phyloP scores from a whole-genome alignment of 2,113 vertebrate species.

The Petrocephalus microphthalmus region DNA sequence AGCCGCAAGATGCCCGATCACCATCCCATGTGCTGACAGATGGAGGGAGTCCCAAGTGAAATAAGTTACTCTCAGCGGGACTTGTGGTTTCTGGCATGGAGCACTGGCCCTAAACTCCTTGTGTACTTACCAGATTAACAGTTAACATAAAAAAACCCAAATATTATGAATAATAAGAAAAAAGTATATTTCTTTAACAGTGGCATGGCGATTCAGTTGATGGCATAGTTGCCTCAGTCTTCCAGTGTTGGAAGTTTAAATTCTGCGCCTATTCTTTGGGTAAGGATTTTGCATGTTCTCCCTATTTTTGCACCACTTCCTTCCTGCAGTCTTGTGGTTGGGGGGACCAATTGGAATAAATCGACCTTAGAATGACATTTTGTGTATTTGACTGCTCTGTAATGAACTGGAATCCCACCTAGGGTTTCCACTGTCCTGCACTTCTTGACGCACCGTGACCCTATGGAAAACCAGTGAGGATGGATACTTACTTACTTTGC shows the following conservation, averaged over 20 bases:
- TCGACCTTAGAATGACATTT: neutral
- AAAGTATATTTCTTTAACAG: neutral
- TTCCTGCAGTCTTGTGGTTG: neutral
- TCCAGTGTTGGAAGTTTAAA: neutral
- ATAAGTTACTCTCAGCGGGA: slow-evolving; percentile 43
- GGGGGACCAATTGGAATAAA: neutral
- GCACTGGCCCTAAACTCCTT: slow-evolving; percentile 21
- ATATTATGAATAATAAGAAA: neutral
- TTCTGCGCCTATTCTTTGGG: neutral
- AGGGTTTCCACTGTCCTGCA: neutral
- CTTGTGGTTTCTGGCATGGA: slow-evolving; percentile 4
- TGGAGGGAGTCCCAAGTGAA: slow-evolving; percentile 47
- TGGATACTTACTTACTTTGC: neutral
- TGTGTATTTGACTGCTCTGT: neutral
- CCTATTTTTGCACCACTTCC: neutral
- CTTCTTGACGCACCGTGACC: neutral
- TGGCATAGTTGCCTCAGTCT: neutral
- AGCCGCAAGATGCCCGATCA: slow-evolving; percentile 32
- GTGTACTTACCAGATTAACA: slow-evolving; percentile 19
- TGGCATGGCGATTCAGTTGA: neutral
- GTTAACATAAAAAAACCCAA: neutral
- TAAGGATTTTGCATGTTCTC: neutral
- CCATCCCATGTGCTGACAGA: slow-evolving; percentile 43
- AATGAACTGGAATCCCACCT: neutral
- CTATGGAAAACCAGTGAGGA: neutral